Conservation (phyloP, 2,888 invertebrate species). For the Meteorus colon region DNA sequence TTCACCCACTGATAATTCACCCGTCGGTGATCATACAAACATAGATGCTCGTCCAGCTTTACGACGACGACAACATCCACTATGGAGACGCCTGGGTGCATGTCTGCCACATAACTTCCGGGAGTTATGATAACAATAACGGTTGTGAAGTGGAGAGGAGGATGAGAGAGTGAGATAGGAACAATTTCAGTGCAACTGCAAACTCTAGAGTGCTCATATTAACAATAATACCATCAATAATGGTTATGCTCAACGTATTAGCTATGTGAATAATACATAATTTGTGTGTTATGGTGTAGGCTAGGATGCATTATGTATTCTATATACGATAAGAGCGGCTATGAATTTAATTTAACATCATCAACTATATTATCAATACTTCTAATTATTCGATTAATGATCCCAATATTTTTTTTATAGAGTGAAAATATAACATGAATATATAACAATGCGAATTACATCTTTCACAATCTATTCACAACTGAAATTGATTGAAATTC, state of each 20-base stretch:
- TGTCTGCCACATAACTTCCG: slow-evolving; percentile 50
- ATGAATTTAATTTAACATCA: too few relatives aligned
- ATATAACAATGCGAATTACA: too few relatives aligned
- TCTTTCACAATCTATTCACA: neutral
- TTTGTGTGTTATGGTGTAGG: slow-evolving; percentile 21
- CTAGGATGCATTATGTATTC: too few relatives aligned
- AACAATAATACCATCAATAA: slow-evolving; percentile 54
- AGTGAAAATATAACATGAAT: too few relatives aligned
- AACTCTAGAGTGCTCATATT: slow-evolving; percentile 28
- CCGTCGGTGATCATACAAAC: neutral
- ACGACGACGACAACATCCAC: slow-evolving; percentile 36
- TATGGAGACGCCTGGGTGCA: slow-evolving; percentile 32
- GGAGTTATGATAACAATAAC: slow-evolving; percentile 53
- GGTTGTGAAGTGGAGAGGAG: slow-evolving; percentile 16
- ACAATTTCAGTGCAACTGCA: neutral
- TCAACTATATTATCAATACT: too few relatives aligned
- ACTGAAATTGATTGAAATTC: neutral
- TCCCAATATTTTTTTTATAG: too few relatives aligned
- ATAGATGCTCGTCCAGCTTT: slow-evolving; percentile 28
- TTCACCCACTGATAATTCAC: neutral
- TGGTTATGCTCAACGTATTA: slow-evolving; percentile 46
- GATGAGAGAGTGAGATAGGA: neutral
- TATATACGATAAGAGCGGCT: too few relatives aligned
- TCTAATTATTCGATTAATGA: too few relatives aligned
- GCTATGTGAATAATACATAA: slow-evolving; percentile 52